A percentile compares a stretch with the other conserved stretches of the same genome.
These are phyloP conservation scores for Stegostoma tigrinum DNA, from an alignment of 2,113 vertebrate species.

Conservation along the genomic window DNA sequence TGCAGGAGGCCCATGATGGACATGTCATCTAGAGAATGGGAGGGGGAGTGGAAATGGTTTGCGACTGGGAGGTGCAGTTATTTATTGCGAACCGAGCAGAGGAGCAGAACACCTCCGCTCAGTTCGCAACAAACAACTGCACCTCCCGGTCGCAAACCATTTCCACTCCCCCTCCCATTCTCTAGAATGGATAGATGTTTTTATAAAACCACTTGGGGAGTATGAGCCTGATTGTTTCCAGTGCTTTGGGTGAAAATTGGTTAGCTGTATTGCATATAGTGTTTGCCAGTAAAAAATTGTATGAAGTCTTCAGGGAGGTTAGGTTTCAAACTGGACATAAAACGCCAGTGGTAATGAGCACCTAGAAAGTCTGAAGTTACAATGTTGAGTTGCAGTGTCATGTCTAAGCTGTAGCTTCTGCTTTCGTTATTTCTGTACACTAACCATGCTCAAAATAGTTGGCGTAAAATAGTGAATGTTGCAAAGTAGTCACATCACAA, in stretches of 20 bases:
- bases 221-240: not conserved
- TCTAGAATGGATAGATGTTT: too few species aligned
- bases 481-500: not conserved
- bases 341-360: not conserved
- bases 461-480: not conserved
- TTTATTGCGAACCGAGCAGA: too few species aligned
- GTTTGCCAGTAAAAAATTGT: not conserved
- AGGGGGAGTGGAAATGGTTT: too few species aligned
- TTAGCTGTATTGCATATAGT: not conserved
- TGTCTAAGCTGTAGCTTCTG: not conserved
- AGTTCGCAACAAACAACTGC: too few species aligned
- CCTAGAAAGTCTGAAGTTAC: not conserved
- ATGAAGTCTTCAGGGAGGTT: not conserved
- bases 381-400: not conserved
- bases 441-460: not conserved
- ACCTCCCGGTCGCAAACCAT: too few species aligned
- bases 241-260: not conserved
- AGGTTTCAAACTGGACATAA: conserved; percentile 8
- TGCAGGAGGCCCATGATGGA: too few species aligned
- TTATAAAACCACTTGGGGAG: not conserved
- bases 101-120: too few species aligned
- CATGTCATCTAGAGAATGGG: too few species aligned
- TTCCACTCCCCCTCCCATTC: too few species aligned
- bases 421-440: not conserved
- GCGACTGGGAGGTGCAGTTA: too few species aligned